phyloP scores from a whole-genome alignment of 2,113 vertebrate genomes.

The Melospiza georgiana region DNA sequence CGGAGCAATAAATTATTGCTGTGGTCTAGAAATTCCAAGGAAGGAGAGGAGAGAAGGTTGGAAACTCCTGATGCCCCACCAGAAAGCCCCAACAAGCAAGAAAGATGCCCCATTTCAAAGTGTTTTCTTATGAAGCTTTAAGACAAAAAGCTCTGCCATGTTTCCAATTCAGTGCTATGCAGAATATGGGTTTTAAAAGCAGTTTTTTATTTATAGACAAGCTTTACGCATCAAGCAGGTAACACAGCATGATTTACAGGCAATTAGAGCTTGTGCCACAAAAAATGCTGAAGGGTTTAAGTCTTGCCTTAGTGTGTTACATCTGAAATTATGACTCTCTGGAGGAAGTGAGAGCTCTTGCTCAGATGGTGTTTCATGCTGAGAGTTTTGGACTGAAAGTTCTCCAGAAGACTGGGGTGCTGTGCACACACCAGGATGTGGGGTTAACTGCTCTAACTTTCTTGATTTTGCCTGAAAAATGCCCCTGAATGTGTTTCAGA shows the following conservation, averaged over 20 bases:
- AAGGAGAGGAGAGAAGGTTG: not conserved
- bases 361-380: not conserved
- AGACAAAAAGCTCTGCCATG: not conserved
- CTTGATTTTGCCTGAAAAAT: not conserved
- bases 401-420: not conserved
- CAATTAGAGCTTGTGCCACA: not conserved
- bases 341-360: not conserved
- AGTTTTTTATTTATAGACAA: slow-evolving; percentile 12
- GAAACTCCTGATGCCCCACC: not conserved
- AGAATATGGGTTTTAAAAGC: not conserved
- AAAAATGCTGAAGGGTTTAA: not conserved
- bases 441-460: not conserved
- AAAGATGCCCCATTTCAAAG: not conserved
- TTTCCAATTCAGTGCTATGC: not conserved
- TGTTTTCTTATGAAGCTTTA: not conserved
- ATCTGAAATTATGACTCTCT: not conserved
- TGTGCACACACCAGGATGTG: not conserved
- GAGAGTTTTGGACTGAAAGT: not conserved
- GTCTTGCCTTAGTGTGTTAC: not conserved
- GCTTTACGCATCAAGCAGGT: not conserved
- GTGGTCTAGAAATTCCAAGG: not conserved
- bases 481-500: not conserved
- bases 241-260: not conserved
- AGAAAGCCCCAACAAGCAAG: not conserved
- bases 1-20: not conserved